phyloP scores from a whole-genome alignment of 1,140 invertebrate species.

The Calephelis virginiensis region DNA sequence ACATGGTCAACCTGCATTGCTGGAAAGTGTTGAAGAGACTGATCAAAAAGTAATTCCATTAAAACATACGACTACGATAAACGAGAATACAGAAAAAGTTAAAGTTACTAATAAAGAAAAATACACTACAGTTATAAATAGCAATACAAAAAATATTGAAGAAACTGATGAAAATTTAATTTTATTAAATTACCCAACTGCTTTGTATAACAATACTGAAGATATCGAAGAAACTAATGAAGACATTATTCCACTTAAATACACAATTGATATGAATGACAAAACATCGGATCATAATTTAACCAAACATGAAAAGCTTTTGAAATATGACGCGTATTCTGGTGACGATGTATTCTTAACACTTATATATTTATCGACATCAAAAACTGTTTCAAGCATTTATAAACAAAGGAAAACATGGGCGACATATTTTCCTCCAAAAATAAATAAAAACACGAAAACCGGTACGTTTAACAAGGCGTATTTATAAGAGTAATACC shows the following conservation, averaged over 20 bases:
- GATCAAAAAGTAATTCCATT: neutral
- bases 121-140: too few relatives aligned
- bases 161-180: too few relatives aligned
- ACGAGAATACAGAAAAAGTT: neutral
- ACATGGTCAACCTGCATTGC: neutral
- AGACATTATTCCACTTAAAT: too few relatives aligned
- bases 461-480: conserved; percentile 20
- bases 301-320: neutral
- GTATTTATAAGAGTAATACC: neutral
- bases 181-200: too few relatives aligned
- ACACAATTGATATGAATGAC: too few relatives aligned
- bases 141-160: too few relatives aligned
- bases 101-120: neutral
- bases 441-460: neutral
- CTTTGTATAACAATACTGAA: too few relatives aligned
- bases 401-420: conserved; percentile 29
- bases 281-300: neutral
- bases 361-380: neutral
- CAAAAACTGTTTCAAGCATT: neutral
- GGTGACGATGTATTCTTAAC: neutral
- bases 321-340: too few relatives aligned
- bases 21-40: neutral
- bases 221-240: too few relatives aligned
- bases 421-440: conserved; percentile 31
- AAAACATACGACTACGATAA: neutral